Evolutionary conservation across 1,140 invertebrate species (phyloP).

Genomic region (Drosophila kurseongensis): DNA sequence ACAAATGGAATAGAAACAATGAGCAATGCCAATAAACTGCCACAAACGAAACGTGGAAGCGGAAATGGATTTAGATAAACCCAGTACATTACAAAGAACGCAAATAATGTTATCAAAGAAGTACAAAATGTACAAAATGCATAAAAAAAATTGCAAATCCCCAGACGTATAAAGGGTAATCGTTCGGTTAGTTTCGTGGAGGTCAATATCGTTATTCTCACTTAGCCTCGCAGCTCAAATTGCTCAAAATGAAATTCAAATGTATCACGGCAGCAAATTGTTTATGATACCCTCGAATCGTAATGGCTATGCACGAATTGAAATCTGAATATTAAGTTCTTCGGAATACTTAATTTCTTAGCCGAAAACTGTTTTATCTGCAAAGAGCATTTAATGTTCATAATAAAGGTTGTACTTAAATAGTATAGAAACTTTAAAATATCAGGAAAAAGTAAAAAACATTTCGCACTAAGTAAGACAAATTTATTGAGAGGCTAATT

Average conservation of each 20-base stretch:
- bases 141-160: constrained; percentile 14
- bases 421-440: background rate
- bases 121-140: background rate
- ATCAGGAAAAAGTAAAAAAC: background rate
- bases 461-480: background rate
- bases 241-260: constrained; percentile 46
- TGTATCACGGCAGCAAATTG: constrained; percentile 29
- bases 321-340: background rate
- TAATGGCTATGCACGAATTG: background rate
- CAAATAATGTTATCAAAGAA: constrained; percentile 24
- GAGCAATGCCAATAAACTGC: constrained; percentile 14
- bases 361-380: no score
- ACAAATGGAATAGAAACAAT: constrained; percentile 19
- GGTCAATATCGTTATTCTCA: constrained; percentile 46
- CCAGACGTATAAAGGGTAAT: constrained; percentile 28
- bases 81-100: constrained; percentile 1
- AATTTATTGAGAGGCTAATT: background rate
- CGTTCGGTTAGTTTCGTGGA: constrained; percentile 32
- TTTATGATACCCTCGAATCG: constrained; percentile 1
- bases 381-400: no score
- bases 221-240: constrained; percentile 37
- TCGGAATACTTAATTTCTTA: background rate
- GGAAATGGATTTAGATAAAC: constrained; percentile 41
- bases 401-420: no score
- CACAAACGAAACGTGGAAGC: constrained; percentile 16